These are phyloP conservation scores for Drosophila lowei DNA, from an alignment of 1,140 invertebrate genomes.

Conservation along the genomic window DNA sequence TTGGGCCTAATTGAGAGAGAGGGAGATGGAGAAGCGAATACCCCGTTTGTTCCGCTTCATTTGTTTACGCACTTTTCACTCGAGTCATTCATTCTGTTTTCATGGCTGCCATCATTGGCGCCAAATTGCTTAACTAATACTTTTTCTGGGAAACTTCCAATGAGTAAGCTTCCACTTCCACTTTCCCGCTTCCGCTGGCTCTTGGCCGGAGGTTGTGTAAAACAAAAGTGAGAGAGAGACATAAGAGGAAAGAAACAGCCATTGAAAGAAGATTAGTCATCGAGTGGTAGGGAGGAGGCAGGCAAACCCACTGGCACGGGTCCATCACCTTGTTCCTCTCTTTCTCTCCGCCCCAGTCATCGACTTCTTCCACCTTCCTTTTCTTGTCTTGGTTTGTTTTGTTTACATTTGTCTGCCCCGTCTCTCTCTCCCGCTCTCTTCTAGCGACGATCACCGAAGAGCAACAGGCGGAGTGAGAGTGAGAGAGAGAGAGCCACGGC, in stretches of 20 bases:
- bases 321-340: slow-evolving; percentile 59
- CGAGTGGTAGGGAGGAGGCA: slow-evolving; percentile 16
- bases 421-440: no score
- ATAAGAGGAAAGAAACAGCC: slow-evolving; percentile 14
- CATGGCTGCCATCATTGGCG: slow-evolving; percentile 2
- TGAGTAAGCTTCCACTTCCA: slow-evolving; percentile 69
- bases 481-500: slow-evolving; percentile 28
- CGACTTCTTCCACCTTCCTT: slow-evolving; percentile 7
- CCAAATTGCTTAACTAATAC: slow-evolving; percentile 8
- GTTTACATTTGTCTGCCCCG: slow-evolving; percentile 57
- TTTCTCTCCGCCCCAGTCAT: slow-evolving; percentile 9
- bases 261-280: slow-evolving; percentile 58
- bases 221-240: slow-evolving; percentile 39
- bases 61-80: slow-evolving; percentile 67
- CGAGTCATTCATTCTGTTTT: slow-evolving; percentile 6
- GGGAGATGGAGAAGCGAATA: slow-evolving; percentile 22
- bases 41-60: slow-evolving; percentile 35
- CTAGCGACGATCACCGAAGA: slow-evolving; percentile 50
- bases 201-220: slow-evolving; percentile 45
- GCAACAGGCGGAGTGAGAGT: not conserved
- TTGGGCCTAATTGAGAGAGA: slow-evolving; percentile 76
- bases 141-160: slow-evolving; percentile 52
- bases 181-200: slow-evolving; percentile 67
- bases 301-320: slow-evolving; percentile 63
- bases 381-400: slow-evolving; percentile 52